Evolutionary conservation across 1,140 invertebrate genomes (phyloP).

Genomic region (Lethocerus indicus): DNA sequence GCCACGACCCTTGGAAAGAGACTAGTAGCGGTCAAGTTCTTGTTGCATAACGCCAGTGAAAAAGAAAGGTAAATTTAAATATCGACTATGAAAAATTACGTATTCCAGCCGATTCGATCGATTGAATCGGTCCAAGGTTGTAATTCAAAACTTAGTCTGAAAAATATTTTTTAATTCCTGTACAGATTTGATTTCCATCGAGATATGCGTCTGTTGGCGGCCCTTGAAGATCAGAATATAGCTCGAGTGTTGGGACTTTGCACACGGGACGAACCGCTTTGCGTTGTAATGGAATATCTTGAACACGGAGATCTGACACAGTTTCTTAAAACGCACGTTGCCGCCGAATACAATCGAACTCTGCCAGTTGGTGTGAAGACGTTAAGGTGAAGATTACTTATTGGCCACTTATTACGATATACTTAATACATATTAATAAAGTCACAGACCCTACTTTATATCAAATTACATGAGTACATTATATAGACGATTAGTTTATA

Average conservation of each 20-base stretch:
- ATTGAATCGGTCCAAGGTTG: neutral
- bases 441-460: too few species aligned
- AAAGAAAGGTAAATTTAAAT: conserved; percentile 54
- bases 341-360: conserved; percentile 33
- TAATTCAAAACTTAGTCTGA: neutral
- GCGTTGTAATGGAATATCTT: conserved; percentile 79
- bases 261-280: conserved; percentile 59
- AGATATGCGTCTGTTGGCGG: conserved; percentile 73
- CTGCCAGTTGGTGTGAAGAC: conserved; percentile 41
- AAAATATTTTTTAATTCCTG: conserved; percentile 8
- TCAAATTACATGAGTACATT: neutral
- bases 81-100: neutral
- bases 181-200: conserved; percentile 72
- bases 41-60: conserved; percentile 57
- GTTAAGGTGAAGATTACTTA: conserved; percentile 32
- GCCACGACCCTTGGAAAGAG: conserved; percentile 45
- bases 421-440: too few species aligned
- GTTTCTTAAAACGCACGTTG: conserved; percentile 50
- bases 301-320: conserved; percentile 81
- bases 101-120: neutral
- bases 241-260: conserved; percentile 75
- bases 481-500: neutral
- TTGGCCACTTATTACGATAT: too few species aligned
- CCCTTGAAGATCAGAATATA: conserved; percentile 71
- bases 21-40: conserved; percentile 77